phyloP scores from a whole-genome alignment of 2,888 invertebrate species.

The Parthenolecanium corni region DNA sequence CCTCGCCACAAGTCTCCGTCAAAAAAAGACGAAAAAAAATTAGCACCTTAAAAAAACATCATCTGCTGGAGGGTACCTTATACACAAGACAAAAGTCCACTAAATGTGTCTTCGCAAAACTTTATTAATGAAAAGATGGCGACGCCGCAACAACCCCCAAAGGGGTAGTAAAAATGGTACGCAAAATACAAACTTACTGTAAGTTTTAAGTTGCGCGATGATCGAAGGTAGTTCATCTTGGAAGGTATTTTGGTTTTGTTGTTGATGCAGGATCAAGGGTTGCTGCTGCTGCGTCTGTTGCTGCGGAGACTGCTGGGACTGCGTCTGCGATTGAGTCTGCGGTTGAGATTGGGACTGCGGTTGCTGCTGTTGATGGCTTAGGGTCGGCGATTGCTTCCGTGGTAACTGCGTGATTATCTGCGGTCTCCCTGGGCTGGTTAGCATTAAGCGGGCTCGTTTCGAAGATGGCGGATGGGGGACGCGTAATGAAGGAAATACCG shows the following conservation, averaged over 20 bases:
- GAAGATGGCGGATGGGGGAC: slow-evolving; percentile 23
- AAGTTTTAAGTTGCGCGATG: slow-evolving; percentile 51
- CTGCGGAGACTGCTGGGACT: background rate
- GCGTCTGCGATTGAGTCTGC: background rate
- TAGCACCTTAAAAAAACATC: too few relatives aligned
- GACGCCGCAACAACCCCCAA: background rate
- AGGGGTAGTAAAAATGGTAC: background rate
- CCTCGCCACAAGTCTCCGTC: too few relatives aligned
- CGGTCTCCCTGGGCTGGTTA: slow-evolving; percentile 18
- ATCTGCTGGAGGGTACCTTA: too few relatives aligned
- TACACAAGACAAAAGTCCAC: too few relatives aligned
- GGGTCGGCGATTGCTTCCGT: slow-evolving; percentile 23
- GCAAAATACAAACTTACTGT: slow-evolving; percentile 40
- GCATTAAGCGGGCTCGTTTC: slow-evolving; percentile 25
- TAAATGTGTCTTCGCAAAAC: too few relatives aligned
- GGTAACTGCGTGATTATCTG: slow-evolving; percentile 22
- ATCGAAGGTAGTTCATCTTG: slow-evolving; percentile 33
- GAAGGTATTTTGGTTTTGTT: background rate
- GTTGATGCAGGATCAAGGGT: background rate
- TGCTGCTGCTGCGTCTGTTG: background rate
- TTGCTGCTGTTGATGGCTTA: slow-evolving; percentile 13
- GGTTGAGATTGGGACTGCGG: slow-evolving; percentile 11
- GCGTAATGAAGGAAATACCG: slow-evolving; percentile 18
- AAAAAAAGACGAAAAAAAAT: too few relatives aligned
- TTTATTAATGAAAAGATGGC: too few relatives aligned